Percentiles rank a stretch among this genome's conserved stretches.
phyloP scores from a whole-genome alignment of 2,797 vertebrate genomes.

The Cyclopterus lumpus region DNA sequence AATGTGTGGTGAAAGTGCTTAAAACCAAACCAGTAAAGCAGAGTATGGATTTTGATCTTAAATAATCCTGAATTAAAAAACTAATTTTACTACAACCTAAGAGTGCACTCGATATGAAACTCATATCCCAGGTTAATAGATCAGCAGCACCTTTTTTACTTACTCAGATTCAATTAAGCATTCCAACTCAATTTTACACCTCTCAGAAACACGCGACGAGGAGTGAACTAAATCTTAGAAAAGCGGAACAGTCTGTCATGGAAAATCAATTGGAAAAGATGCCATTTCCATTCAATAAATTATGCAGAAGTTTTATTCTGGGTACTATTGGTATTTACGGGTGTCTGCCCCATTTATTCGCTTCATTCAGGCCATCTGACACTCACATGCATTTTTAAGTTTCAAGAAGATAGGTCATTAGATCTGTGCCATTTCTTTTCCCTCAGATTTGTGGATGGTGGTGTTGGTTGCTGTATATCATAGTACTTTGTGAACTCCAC shows the following conservation, averaged over 20 bases:
- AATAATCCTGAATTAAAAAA: slow-evolving; percentile 42
- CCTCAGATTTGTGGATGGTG: not conserved
- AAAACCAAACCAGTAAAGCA: not conserved
- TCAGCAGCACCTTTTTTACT: not conserved
- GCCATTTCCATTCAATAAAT: slow-evolving; percentile 72
- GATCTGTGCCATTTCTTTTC: slow-evolving; percentile 13
- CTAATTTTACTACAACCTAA: not conserved
- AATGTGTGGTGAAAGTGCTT: not conserved
- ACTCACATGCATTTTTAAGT: slow-evolving; percentile 45
- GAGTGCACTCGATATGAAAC: not conserved
- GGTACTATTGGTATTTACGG: slow-evolving; percentile 66
- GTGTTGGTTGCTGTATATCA: not conserved
- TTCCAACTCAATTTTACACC: not conserved
- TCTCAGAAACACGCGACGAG: not conserved
- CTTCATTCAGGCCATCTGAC: slow-evolving; percentile 65
- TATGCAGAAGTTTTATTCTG: slow-evolving; percentile 73
- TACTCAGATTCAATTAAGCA: not conserved
- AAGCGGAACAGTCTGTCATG: slow-evolving; percentile 26
- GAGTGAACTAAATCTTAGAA: slow-evolving; percentile 27
- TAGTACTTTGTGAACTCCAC: not conserved
- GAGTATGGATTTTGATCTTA: not conserved
- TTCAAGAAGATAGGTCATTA: slow-evolving; percentile 50
- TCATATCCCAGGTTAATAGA: slow-evolving; percentile 16
- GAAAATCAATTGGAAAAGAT: slow-evolving; percentile 57
- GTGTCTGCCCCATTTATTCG: slow-evolving; percentile 65